Conservation (phyloP, 2,797 vertebrate species). For the Hirundo rustica region DNA sequence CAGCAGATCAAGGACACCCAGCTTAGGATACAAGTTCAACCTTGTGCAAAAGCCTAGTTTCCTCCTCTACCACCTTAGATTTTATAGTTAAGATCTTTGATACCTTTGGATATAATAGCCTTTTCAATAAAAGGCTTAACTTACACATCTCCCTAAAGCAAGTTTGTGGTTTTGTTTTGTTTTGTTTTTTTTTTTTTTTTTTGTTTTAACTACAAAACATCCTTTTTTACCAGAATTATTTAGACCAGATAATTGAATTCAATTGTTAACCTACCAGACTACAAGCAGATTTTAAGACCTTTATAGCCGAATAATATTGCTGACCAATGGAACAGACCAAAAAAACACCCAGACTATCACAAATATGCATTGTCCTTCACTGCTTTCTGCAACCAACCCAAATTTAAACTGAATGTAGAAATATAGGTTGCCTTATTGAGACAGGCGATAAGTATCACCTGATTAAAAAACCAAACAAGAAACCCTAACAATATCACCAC, state of each 20-base stretch:
- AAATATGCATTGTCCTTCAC: accelerated
- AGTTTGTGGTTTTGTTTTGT: no score
- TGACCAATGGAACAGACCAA: background rate
- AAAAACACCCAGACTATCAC: no score
- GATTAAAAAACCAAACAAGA: background rate
- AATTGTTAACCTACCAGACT: background rate
- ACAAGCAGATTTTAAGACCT: background rate
- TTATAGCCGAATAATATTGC: background rate
- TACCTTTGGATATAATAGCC: background rate
- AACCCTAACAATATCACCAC: background rate
- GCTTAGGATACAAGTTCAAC: background rate
- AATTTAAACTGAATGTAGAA: background rate
- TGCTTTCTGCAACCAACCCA: accelerated
- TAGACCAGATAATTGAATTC: no score
- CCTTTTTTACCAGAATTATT: background rate
- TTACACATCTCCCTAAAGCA: background rate
- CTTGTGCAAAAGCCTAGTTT: background rate
- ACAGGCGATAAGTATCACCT: background rate
- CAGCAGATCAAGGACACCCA: background rate
- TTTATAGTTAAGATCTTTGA: background rate
- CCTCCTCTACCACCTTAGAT: background rate
- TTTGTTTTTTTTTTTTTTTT: background rate
- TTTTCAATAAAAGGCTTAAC: background rate
- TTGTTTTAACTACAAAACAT: background rate
- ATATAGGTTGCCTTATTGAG: accelerated